These are phyloP conservation scores for Larimichthys crocea DNA, from an alignment of 2,113 vertebrate genomes.

Conservation along the genomic window DNA sequence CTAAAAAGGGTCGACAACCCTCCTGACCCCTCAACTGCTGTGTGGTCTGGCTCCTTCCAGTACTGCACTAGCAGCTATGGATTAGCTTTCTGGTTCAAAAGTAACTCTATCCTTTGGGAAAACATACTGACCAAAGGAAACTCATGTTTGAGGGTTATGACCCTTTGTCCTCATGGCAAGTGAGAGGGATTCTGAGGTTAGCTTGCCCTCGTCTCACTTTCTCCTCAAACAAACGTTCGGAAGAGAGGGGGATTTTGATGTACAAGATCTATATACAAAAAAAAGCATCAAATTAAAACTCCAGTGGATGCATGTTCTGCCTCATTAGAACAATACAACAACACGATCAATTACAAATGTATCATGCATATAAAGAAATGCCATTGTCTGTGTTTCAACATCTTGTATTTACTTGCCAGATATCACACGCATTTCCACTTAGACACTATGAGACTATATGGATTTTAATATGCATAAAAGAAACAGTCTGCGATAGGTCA, in stretches of 20 bases:
- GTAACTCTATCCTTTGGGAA: conserved; percentile 80
- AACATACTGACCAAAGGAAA: conserved; percentile 75
- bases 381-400: conserved; percentile 1
- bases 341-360: neutral
- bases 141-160: conserved; percentile 65
- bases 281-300: conserved; percentile 12
- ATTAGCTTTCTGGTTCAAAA: conserved; percentile 65
- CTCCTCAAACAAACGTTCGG: conserved; percentile 60
- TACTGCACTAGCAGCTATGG: conserved; percentile 46
- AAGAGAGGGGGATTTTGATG: conserved; percentile 1
- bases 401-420: conserved; percentile 12
- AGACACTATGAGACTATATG: neutral
- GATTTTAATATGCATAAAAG: conserved; percentile 16
- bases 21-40: conserved; percentile 60
- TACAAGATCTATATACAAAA: conserved; percentile 8
- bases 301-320: neutral
- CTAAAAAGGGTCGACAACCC: conserved; percentile 42
- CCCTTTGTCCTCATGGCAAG: conserved; percentile 58
- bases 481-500: conserved; percentile 23
- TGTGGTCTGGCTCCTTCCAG: conserved; percentile 69
- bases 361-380: conserved; percentile 17
- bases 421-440: conserved; percentile 11
- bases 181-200: conserved; percentile 49
- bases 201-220: conserved; percentile 47
- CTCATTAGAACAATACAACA: neutral